Base-by-base conservation (phyloP, 2,113 vertebrate genomes). In the Actenoides hombroni region DNA sequence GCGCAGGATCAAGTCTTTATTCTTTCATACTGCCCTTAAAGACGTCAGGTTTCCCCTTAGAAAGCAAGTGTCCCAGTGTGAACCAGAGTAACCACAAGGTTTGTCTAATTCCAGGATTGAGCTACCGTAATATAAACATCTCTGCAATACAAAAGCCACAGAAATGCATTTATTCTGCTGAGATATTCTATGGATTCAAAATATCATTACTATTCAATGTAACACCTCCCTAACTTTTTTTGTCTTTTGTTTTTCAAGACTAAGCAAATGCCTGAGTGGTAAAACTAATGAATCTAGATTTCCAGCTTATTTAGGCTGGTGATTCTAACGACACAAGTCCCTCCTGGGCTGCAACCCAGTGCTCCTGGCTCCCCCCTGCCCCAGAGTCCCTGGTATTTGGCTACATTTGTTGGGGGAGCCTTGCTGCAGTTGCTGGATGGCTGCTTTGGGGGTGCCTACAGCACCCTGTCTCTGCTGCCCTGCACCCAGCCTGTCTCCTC, bases 101-200 rank as follows among this genome's bases (percentile, higher is more conserved):
- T 69, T n/a, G 6, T 2, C 16, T 86, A 90, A 95, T 91, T 92
- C 88, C 69, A 65, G 80, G 80, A 94, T 82, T 88, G 65, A 3
- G 6, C 63, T 79, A 84, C 39, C 54, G 44, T 83, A 76, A 73
- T 79, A 76, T 57, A 91, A 96, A 94, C 49, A 49, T 87, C 77
- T 89, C 92, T 82, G 78, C 87, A 76, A 48, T 0, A 10, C 26
- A 84, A 68, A 92, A 94, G 65, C 73, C 42, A 40, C 69, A 67
- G 14, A 88, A 90, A 87, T 26, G n/a, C 67, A 80, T 77, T 87
- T 57, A 54, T 89, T 94, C 94, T 73, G 23, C 37, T 31, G 59
- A 91, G 87, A 82, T 84, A 89, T 25, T 79, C 54, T 59, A 70
- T n/a, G 74, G 91, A 84, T 80, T 95, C 83, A 59, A 96, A 87